Base-by-base conservation (phyloP, 2,888 invertebrate species). In the Gymnocheta viridis region DNA sequence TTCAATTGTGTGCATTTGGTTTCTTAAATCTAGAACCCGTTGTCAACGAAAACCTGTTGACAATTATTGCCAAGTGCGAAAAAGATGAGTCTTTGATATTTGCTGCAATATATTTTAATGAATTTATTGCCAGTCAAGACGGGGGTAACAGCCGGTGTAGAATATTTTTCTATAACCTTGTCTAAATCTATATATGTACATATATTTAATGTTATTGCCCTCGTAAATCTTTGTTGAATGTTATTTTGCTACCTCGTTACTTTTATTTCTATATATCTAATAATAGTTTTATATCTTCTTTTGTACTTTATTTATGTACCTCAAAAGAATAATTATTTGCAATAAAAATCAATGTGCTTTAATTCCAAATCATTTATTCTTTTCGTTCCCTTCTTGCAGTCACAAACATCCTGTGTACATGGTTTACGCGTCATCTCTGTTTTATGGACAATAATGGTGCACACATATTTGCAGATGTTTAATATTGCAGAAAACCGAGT, bases 361-460 rank as follows among this genome's bases (percentile, higher is more conserved):
- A 38, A 49, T 76, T 67, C 60, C 44, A 49, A 76, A 51, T 32
- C 22, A 60, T 62, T 72, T 32, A 54, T 67, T 69, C 7, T 35
- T 47, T 77, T 47, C 24, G 54, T 58, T 60, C 10, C 70, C 22
- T 49, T 24, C n/a, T 60, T 69, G 22, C 93, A 95, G 87, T 94
- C 95, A 74, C 94, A 95, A 14, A 94, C 96, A 66, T 94, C 95
- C 62, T 96, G 96, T 89, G 93, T 96, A 54, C 96, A 96, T 88
- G 96, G 96, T 24, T 93, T 96, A 87, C 93, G 96, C 86, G 96
- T 96, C 77, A 92, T 96, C 88, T 96, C 96, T 2, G 94, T 96
- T 77, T 93, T 95, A 9, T 96, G 96, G 96, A 96, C 96, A 72
- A 96, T 96, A 87, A 94, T 96, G 94, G 96, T 96, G 44, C 96